Evolutionary conservation across 2,888 invertebrate species (phyloP), one percentile per base, ranked within the genome.

Genomic region (Phaonia tiefii): DNA sequence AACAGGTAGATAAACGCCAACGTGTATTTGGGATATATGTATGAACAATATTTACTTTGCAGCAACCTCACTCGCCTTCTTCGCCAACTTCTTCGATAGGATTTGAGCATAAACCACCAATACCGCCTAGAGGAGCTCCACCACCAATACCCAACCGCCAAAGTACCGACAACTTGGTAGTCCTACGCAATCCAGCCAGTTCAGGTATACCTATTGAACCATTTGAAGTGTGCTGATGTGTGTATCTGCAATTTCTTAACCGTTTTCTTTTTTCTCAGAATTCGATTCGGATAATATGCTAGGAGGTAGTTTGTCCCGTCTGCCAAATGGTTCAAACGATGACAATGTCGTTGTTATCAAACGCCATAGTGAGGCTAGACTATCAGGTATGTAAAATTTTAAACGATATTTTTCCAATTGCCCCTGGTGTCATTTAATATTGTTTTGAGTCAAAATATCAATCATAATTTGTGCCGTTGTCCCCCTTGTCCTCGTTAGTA

Each of bases 61-160:
- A 85, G 71, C 88, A 88, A 84, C 86, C 86, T 63, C 83, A 85
- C 42, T 87, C 88, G 66, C 89, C 90, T 39, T 86, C 90, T 2
- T 87, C 89, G 46, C 86, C 89, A 71, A 86, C 87, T 65, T 85
- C 84, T 58, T 86, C 88, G 51, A 84, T 85, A 39, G 88, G 86
- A 37, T 87, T 88, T 78, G 92, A 93, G 37, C 89, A 89, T 73
- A 92, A 92, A 84, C 93, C 93, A 46, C 93, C 93, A 0, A 92
- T 93, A 83, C 93, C 93, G 78, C 93, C 93, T 1, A 89, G 93
- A 84, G 92, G 92, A 8, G 92, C 92, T 15, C 93, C 93, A 10
- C 93, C 93, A 8, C 93, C 93, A 44, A 90, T 93, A 72, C 93
- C 93, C 67, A 87, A 88, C 69, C 88, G 91, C 63, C 91, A 88